Conservation (phyloP, 2,113 vertebrate species). For the Boleophthalmus pectinirostris region DNA sequence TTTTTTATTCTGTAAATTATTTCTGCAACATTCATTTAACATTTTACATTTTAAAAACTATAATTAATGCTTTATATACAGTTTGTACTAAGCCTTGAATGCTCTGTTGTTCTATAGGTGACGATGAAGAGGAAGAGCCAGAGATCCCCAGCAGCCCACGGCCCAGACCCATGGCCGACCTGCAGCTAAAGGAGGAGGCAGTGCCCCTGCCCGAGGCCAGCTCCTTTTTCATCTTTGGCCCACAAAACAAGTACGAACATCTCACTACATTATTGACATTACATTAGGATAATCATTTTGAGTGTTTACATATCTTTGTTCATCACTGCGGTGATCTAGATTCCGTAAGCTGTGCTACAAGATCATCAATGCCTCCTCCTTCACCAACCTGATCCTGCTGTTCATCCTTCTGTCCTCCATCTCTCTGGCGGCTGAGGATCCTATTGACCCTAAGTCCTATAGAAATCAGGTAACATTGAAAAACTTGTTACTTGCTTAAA, state of each 20-base stretch:
- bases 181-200: slow-evolving; percentile 95
- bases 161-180: slow-evolving; percentile 92
- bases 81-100: neutral
- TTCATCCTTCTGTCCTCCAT: slow-evolving; percentile 99
- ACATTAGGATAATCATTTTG: neutral
- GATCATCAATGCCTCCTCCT: slow-evolving; percentile 92
- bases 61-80: no score
- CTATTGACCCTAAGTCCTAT: slow-evolving; percentile 89
- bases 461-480: slow-evolving; percentile 83
- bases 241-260: slow-evolving; percentile 90
- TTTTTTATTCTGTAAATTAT: no score
- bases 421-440: slow-evolving; percentile 94
- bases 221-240: slow-evolving; percentile 95
- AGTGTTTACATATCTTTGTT: neutral
- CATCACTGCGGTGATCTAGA: slow-evolving; percentile 62
- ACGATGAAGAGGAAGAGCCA: slow-evolving; percentile 95
- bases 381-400: slow-evolving; percentile 97
- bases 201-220: slow-evolving; percentile 96
- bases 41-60: no score
- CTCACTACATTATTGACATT: no score
- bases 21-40: no score
- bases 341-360: slow-evolving; percentile 92
- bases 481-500: no score
- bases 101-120: slow-evolving; percentile 73
- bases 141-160: slow-evolving; percentile 92